These are phyloP conservation scores for Falco rusticolus DNA, from an alignment of 2,797 vertebrate genomes.

Conservation along the genomic window DNA sequence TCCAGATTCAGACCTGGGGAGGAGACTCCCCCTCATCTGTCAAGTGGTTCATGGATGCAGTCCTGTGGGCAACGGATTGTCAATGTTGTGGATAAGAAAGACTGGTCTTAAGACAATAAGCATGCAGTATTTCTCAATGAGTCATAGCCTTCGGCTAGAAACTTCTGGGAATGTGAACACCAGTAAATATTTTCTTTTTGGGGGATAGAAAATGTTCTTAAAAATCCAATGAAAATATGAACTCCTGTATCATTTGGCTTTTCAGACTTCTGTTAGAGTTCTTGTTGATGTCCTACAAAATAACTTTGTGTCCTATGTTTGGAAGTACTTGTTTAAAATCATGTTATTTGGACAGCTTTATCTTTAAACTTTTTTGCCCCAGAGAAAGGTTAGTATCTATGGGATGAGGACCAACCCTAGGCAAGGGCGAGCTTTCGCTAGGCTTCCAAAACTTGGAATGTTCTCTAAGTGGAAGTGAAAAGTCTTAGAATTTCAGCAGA, in stretches of 20 bases:
- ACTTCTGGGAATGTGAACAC: neutral
- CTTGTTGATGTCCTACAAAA: neutral
- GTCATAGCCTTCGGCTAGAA: neutral
- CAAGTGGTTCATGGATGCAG: accelerated
- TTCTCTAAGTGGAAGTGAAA: neutral
- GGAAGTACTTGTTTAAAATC: neutral
- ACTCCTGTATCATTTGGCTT: neutral
- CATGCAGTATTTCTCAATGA: neutral
- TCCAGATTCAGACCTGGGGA: neutral
- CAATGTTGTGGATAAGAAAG: neutral
- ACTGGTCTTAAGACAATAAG: neutral
- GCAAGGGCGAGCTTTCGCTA: neutral
- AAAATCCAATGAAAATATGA: neutral
- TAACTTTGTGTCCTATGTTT: neutral
- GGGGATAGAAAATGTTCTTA: neutral
- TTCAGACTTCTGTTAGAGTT: neutral
- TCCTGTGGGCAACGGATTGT: neutral
- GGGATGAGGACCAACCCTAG: neutral
- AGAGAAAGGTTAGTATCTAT: neutral
- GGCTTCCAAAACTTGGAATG: neutral
- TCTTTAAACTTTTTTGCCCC: neutral
- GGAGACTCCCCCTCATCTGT: neutral
- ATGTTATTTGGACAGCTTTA: neutral
- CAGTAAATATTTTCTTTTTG: neutral
- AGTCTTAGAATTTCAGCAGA: neutral